Base-by-base conservation (phyloP, 2,888 invertebrate species). In the Drosophila quinaria region DNA sequence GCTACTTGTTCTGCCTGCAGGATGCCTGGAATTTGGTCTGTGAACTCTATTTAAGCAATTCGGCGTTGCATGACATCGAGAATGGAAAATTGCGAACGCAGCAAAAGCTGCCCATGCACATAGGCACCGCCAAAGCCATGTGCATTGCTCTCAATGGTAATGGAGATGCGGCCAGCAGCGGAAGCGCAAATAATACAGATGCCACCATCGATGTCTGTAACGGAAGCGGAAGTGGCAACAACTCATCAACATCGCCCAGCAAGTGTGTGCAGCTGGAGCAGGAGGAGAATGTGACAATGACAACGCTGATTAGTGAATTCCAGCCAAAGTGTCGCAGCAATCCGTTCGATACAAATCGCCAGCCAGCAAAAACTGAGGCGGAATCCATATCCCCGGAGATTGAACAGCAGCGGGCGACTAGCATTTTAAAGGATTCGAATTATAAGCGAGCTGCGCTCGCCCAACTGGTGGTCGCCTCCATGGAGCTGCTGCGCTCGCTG, bases 361-460 rank as follows among this genome's bases (percentile, higher is more conserved):
- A 92, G 42, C 90, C 92, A 33, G 91, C 92, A 44, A 92, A 92
- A 52, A 78, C 89, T 15, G 92, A 93, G 66, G 75, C 90, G 0
- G 96, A 96, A 87, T 95, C 96, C 1, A 95, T 96, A 6, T 96
- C 96, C 3, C 96, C 96, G 0, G 97, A 97, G 92, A 96, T 97
- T 61, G 97, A 97, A 87, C 96, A 96, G 81, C 97, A 97, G 90
- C 94, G 97, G 79, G 95, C 95, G 58, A 94, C 95, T 51, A 97
- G 97, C 86, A 96, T 97, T 70, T 95, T 96, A 75, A 97, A 97
- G 94, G 98, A 98, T 91, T 95, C 96, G 59, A 98, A 98, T 89
- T 97, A 97, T 17, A 97, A 96, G 90, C 94, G 96, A 70, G 95
- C 95, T 62, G 96, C 97, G 19, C 95, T 97, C 93, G 96, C 97